A percentile compares a stretch with the other conserved stretches of the same genome.
phyloP scores from a whole-genome alignment of 2,888 invertebrate species.

The Griposia aprilina region DNA sequence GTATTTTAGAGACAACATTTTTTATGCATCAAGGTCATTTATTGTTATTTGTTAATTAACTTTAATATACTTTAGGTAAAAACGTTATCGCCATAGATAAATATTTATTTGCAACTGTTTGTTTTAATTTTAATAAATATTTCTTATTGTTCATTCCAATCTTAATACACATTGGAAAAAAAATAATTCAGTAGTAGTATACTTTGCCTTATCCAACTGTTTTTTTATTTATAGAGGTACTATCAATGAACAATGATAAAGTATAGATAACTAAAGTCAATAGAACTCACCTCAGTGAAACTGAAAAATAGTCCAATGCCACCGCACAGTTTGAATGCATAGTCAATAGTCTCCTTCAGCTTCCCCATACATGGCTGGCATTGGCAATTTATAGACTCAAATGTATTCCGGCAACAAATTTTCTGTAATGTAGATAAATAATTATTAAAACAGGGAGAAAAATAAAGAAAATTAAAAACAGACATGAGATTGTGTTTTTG shows the following conservation, averaged over 20 bases:
- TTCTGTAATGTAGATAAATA: slow-evolving; percentile 78
- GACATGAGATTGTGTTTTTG: not conserved
- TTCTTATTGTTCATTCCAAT: slow-evolving; percentile 2
- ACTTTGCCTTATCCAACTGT: slow-evolving; percentile 18
- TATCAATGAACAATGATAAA: slow-evolving; percentile 48
- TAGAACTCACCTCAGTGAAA: slow-evolving; percentile 96
- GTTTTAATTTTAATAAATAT: not conserved
- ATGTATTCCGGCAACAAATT: slow-evolving; percentile 88
- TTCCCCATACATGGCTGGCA: slow-evolving; percentile 94
- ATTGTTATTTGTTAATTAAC: not conserved
- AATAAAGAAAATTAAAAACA: not conserved
- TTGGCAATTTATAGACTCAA: slow-evolving; percentile 85
- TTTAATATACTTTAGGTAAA: not conserved
- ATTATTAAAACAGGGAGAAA: not conserved
- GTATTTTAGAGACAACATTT: slow-evolving; percentile 5
- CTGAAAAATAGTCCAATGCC: slow-evolving; percentile 99
- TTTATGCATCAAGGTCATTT: not conserved
- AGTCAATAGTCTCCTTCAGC: slow-evolving; percentile 94
- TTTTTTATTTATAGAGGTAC: slow-evolving; percentile 32
- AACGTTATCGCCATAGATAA: not conserved
- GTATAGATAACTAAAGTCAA: slow-evolving; percentile 33
- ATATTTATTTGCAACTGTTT: not conserved
- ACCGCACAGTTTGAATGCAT: slow-evolving; percentile 97
- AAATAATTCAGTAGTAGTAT: not conserved
- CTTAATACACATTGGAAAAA: not conserved